These are phyloP conservation scores for Aquatica leii DNA, from an alignment of 2,888 invertebrate genomes.

Conservation along the genomic window DNA sequence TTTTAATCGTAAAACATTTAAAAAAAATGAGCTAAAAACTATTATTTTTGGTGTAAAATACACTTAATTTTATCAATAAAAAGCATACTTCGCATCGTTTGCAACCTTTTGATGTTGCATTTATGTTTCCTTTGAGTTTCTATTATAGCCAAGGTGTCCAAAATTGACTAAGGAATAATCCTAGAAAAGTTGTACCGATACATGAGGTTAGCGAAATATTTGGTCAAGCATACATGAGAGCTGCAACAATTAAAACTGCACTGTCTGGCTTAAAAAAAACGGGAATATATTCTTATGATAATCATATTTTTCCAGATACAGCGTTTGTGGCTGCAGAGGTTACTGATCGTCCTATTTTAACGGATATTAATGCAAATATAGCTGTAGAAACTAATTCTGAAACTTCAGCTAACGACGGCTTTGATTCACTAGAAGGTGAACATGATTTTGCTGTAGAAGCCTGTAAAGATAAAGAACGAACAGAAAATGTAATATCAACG, in stretches of 20 bases:
- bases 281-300: not conserved
- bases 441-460: constrained; percentile 1
- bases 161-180: no score
- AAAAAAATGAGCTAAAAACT: no score
- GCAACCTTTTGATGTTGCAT: no score
- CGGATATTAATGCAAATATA: not conserved
- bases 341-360: constrained; percentile 1
- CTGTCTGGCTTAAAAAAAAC: not conserved
- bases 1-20: no score
- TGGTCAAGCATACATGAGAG: constrained; percentile 1
- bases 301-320: not conserved
- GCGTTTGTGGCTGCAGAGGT: not conserved
- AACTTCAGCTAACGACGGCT: not conserved
- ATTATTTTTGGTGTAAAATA: no score
- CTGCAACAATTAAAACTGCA: not conserved
- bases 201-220: constrained; percentile 1
- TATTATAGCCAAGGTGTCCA: no score
- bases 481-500: constrained; percentile 4
- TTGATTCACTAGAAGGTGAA: not conserved
- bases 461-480: not conserved
- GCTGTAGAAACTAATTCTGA: not conserved
- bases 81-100: no score
- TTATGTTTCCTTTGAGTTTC: no score
- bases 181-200: not conserved
- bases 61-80: no score